These are phyloP conservation scores for Drosophila guanche DNA, from an alignment of 1,140 invertebrate genomes.

Conservation along the genomic window DNA sequence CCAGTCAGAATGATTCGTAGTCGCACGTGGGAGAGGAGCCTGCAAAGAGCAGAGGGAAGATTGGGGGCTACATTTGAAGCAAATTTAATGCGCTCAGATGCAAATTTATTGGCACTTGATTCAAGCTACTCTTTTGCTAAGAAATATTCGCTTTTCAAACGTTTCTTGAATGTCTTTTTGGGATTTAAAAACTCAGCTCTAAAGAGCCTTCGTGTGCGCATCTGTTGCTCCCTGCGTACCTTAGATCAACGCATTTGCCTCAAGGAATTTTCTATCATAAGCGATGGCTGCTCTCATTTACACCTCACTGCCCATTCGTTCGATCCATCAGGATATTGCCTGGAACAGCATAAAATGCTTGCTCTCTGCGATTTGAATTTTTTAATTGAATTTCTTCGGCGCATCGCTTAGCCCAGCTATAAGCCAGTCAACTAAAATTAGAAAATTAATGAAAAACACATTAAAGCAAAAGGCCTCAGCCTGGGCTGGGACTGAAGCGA, in stretches of 20 bases:
- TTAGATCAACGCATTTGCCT: neutral
- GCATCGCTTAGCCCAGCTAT: slow-evolving; percentile 50
- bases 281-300: slow-evolving; percentile 1
- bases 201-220: too few relatives aligned
- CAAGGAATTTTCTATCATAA: too few relatives aligned
- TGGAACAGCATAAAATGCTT: slow-evolving; percentile 16
- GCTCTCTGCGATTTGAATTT: slow-evolving; percentile 37
- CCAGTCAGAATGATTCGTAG: slow-evolving; percentile 32
- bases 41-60: neutral
- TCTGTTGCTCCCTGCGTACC: too few relatives aligned
- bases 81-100: too few relatives aligned
- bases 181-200: too few relatives aligned
- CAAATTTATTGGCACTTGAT: too few relatives aligned
- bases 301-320: slow-evolving; percentile 10
- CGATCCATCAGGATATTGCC: slow-evolving; percentile 20
- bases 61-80: slow-evolving; percentile 1
- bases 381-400: slow-evolving; percentile 53
- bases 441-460: slow-evolving; percentile 72
- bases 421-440: slow-evolving; percentile 70
- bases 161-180: too few relatives aligned
- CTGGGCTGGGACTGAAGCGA: slow-evolving; percentile 6
- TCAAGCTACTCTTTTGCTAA: too few relatives aligned
- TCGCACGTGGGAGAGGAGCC: neutral
- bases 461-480: slow-evolving; percentile 46
- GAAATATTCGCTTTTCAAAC: too few relatives aligned